These are phyloP conservation scores for Aplocera efformata DNA, from an alignment of 2,888 invertebrate species.

Conservation along the genomic window DNA sequence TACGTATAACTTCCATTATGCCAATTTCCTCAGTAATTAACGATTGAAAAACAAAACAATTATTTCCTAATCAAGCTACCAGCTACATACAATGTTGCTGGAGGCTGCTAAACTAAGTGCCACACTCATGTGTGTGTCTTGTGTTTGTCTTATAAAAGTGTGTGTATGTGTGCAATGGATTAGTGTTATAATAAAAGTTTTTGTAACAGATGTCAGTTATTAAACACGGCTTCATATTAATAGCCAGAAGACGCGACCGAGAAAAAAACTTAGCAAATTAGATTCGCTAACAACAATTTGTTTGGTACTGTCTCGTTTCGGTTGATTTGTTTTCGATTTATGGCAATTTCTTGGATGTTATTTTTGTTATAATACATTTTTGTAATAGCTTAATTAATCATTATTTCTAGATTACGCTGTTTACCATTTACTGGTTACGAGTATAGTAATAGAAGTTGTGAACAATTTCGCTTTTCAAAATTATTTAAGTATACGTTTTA, in stretches of 20 bases:
- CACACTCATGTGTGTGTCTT: slow-evolving; percentile 56
- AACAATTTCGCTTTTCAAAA: no score
- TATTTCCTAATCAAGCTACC: slow-evolving; percentile 15
- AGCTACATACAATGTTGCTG: slow-evolving; percentile 45
- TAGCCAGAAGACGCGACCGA: slow-evolving; percentile 64
- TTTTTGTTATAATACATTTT: slow-evolving; percentile 11
- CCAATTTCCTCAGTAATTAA: slow-evolving; percentile 7
- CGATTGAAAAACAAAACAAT: slow-evolving; percentile 8
- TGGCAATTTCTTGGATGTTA: slow-evolving; percentile 29
- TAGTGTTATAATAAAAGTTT: slow-evolving; percentile 81
- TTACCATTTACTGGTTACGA: no score
- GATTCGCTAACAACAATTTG: slow-evolving; percentile 58
- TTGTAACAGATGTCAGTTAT: slow-evolving; percentile 80
- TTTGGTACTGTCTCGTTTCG: slow-evolving; percentile 49
- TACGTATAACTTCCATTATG: neutral
- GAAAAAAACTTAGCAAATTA: slow-evolving; percentile 76
- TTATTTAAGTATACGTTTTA: no score
- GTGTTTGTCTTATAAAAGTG: slow-evolving; percentile 39
- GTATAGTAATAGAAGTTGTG: no score
- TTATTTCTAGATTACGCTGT: no score
- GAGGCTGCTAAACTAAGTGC: slow-evolving; percentile 73
- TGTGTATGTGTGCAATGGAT: slow-evolving; percentile 72
- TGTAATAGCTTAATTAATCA: neutral
- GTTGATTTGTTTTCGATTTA: slow-evolving; percentile 57
- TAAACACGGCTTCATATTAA: slow-evolving; percentile 78